Base-by-base conservation (phyloP, 2,888 invertebrate genomes). In the Dryadula phaetusa region DNA sequence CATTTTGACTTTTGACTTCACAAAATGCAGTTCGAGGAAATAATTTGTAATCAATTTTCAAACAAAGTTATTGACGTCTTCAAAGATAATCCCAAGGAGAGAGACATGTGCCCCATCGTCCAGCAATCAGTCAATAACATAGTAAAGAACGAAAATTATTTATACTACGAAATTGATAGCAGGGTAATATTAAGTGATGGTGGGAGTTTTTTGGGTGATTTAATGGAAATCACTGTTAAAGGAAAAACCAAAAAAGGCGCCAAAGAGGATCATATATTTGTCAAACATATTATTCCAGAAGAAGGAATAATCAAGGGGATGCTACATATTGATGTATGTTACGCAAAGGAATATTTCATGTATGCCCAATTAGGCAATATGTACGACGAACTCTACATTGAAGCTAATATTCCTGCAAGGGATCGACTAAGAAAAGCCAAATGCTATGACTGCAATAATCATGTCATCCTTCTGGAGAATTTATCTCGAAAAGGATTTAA, bases 391-490 rank as follows among this genome's bases (percentile, higher is more conserved):
- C 32, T 85, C 12, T 72, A 86, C 73, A 70, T 78, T 4, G 75
- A 78, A 62, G 78, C 74, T 0, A 73, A 76, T 2, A 66, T 87
- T 10, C 81, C 83, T 4, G 0, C 20, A 8, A 62, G 73, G 10
- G 78, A 85, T 49, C 77, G 77, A 70, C 82, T 76, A 10, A 77
- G 75, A 44, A 76, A 77, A 16, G 74, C 75, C 0, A 80, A 83
- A 66, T 73, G 72, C 60, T 86, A 77, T 34, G 80, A 80, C 69
- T 76, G 76, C 10, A 76, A 76, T 58, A 58, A 70, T 6, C 75
- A 82, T 62, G 76, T 79, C 3, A 80, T 87, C 1, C 78, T 86
- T 44, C 72, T 87, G 40, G 83, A 86, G 68, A 83, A 87, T 70
- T 53, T 85, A 10, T 53, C 74, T 3, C 77, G 47, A 77, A 78